Evolutionary conservation across 2,113 vertebrate species (phyloP).

Genomic region (Prolemur simus): DNA sequence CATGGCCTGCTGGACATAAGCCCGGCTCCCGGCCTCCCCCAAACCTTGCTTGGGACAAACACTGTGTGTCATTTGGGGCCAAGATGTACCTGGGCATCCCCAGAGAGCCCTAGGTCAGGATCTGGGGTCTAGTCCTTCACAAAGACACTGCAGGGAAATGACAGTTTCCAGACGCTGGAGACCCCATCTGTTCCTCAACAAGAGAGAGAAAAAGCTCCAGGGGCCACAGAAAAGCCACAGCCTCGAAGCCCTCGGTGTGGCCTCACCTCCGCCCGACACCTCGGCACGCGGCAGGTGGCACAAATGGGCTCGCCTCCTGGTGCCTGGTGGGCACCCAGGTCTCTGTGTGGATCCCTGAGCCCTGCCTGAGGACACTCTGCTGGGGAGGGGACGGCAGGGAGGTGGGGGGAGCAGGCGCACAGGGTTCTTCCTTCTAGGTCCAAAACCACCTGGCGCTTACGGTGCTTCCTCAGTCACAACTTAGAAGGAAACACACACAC

Average conservation of each 20-base stretch:
- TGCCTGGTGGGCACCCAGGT: not conserved
- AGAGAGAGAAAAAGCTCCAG: too few species aligned
- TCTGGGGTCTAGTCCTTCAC: not conserved
- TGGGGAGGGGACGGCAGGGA: not conserved
- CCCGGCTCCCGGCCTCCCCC: rapidly evolving
- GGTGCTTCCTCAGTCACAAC: rapidly evolving
- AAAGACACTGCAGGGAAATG: not conserved
- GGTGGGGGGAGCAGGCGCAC: rapidly evolving
- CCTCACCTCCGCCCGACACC: not conserved
- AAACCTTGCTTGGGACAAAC: rapidly evolving
- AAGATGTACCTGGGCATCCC: not conserved
- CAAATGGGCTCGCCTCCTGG: rapidly evolving
- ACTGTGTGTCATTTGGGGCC: rapidly evolving
- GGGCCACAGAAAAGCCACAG: rapidly evolving
- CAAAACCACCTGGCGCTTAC: rapidly evolving
- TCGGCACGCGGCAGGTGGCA: rapidly evolving
- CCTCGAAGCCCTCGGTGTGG: rapidly evolving
- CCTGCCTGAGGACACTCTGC: not conserved
- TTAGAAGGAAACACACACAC: not conserved
- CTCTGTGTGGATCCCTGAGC: not conserved
- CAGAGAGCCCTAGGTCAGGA: too few species aligned
- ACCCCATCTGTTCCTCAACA: rapidly evolving
- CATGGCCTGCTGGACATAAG: rapidly evolving
- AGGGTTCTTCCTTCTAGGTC: not conserved
- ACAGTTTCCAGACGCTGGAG: not conserved